These are phyloP conservation scores for Oconnorella tubifera DNA, from an alignment of 2,888 invertebrate genomes.

Conservation along the genomic window DNA sequence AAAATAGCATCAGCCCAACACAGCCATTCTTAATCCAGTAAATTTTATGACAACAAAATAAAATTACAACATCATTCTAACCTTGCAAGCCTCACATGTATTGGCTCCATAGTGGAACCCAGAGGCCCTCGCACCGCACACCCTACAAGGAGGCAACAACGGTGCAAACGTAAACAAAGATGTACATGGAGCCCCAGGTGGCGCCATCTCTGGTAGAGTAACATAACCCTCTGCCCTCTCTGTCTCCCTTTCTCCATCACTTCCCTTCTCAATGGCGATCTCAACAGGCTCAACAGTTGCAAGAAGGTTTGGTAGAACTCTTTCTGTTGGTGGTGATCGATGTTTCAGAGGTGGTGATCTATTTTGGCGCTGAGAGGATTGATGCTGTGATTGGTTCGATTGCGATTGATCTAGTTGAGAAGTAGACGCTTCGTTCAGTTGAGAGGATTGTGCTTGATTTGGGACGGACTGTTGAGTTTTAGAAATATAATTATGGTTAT, in stretches of 20 bases:
- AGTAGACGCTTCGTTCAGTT: too few species aligned
- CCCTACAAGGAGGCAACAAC: constrained; percentile 24
- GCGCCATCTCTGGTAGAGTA: background rate
- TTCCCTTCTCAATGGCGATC: background rate
- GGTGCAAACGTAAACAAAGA: constrained; percentile 3
- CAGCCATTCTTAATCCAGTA: too few species aligned
- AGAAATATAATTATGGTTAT: background rate
- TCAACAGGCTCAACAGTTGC: background rate
- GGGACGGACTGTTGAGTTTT: too few species aligned
- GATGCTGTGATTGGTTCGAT: too few species aligned
- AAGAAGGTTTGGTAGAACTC: background rate
- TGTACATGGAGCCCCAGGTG: background rate
- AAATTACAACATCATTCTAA: too few species aligned
- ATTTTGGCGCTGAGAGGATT: background rate
- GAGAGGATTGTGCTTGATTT: too few species aligned
- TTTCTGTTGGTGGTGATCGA: background rate
- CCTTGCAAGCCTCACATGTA: constrained; percentile 31
- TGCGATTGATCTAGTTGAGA: too few species aligned
- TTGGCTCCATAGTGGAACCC: constrained; percentile 29
- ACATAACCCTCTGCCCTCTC: background rate
- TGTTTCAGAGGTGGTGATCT: background rate
- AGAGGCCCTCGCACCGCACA: constrained; percentile 20
- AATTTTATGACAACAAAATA: too few species aligned
- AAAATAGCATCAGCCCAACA: too few species aligned
- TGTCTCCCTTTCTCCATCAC: background rate